Conservation (phyloP, 2,113 vertebrate species). For the Emydura subglobosa region DNA sequence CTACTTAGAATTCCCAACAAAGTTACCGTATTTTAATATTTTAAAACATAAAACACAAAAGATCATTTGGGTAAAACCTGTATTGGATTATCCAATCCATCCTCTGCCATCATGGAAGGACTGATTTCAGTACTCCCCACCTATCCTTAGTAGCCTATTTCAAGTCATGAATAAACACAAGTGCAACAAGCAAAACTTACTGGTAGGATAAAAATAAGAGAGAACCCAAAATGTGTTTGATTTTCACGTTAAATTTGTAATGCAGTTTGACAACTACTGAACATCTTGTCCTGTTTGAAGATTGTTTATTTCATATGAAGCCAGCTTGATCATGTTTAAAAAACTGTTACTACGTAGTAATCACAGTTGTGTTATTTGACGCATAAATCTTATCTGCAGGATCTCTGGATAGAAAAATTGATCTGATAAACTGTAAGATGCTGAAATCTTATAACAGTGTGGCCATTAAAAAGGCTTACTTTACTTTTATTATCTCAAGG, state of each 20-base stretch:
- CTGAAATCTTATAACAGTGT: neutral
- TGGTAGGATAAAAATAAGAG: neutral
- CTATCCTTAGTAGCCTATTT: constrained; percentile 10
- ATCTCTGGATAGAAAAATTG: neutral
- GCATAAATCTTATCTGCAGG: neutral
- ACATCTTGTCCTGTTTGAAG: constrained; percentile 29
- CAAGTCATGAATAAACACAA: neutral
- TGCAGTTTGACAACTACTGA: neutral
- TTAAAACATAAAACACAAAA: constrained; percentile 1
- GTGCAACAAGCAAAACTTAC: neutral
- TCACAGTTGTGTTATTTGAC: neutral
- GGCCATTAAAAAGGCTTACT: neutral
- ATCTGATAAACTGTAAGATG: neutral
- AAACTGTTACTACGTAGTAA: neutral
- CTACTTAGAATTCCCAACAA: constrained; percentile 26
- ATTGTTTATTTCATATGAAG: neutral
- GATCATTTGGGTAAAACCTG: neutral
- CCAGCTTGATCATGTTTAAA: neutral
- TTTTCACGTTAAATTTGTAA: constrained; percentile 24
- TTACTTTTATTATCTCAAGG: neutral
- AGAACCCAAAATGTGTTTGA: neutral
- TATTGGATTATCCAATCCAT: neutral
- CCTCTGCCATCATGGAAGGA: neutral
- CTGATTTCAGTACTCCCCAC: neutral
- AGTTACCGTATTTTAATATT: neutral